Base-by-base conservation (phyloP, 2,113 vertebrate genomes). In the Panthera tigris region DNA sequence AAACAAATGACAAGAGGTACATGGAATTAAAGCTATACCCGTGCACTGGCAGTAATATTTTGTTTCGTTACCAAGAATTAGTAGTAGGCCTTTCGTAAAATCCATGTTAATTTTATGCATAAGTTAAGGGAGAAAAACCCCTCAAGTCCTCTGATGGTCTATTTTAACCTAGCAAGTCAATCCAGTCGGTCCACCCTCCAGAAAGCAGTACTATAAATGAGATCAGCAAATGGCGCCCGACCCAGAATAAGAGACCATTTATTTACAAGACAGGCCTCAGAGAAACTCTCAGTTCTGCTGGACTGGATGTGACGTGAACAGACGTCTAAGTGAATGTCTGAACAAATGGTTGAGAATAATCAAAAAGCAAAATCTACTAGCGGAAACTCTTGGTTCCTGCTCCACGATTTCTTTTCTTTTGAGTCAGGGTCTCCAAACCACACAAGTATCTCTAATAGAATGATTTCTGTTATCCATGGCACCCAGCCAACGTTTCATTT, bases 381-480 rank as follows among this genome's bases (percentile, higher is more conserved):
- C 2, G 81, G 41, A 93, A 92, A 48, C 61, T 68, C 48, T 74
- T 1, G 7, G 86, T 74, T 12, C 0, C 23, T 81, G 63, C 10
- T 55, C 41, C 9, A 19, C 31, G 23, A 13, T n/a, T 78, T 57
- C 31, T 52, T 69, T 92, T 57, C 87, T 96, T 96, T 36, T 65
- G 94, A 48, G 92, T 88, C 89, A 3, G 6, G 29, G 36, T 36
- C 68, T 93, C 94, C 91, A 0, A 96, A 92, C 80, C 89, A 68
- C 95, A 98, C 76, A 86, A 96, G 86, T 61, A 61, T 78, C 96
- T 93, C 95, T 92, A 93, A 86, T 5, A 80, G 95, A 97, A 84
- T 0, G 36, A 95, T 45, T 98, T 98, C 94, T 98, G 97, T 96
- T 96, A 86, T n/a, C 94, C 45, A n/a, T 96, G 98, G 98, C 97